Conservation (phyloP, 2,888 invertebrate genomes). For the Cecidostiba fungosa region DNA sequence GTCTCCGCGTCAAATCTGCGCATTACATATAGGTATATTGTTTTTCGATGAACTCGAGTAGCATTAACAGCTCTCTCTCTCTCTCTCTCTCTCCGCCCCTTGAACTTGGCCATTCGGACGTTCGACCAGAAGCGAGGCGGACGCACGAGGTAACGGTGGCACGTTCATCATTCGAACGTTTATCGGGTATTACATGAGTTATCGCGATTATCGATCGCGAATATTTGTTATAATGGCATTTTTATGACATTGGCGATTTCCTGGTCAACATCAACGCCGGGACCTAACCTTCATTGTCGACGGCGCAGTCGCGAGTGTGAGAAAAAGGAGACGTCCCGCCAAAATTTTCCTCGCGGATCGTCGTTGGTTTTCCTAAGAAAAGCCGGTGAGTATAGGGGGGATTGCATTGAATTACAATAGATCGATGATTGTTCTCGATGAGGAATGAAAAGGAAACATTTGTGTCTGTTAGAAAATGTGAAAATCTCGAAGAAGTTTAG, state of each 20-base stretch:
- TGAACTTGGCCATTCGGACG: not conserved
- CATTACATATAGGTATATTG: constrained; percentile 15
- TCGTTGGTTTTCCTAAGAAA: not conserved
- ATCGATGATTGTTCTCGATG: not conserved
- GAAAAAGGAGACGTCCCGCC: constrained; percentile 41
- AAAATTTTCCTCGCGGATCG: constrained; percentile 35
- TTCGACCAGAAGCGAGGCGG: not conserved
- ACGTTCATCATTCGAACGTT: not conserved
- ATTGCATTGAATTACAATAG: not conserved
- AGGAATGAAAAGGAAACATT: not conserved
- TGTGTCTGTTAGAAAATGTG: not conserved
- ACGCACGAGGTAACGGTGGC: not conserved
- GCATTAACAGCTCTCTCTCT: too few relatives aligned
- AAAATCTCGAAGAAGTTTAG: not conserved
- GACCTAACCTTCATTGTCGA: constrained; percentile 43
- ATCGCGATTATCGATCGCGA: not conserved
- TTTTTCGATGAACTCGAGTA: constrained; percentile 36
- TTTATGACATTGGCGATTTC: constrained; percentile 25
- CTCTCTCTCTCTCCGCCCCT: not conserved
- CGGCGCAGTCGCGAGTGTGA: not conserved
- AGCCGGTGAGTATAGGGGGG: constrained; percentile 33
- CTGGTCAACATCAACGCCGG: not conserved
- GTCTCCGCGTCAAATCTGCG: not conserved
- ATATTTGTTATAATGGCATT: not conserved
- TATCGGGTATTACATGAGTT: not conserved